These are phyloP conservation scores for Lophotis ruficrista DNA, from an alignment of 2,113 vertebrate species.

Conservation along the genomic window DNA sequence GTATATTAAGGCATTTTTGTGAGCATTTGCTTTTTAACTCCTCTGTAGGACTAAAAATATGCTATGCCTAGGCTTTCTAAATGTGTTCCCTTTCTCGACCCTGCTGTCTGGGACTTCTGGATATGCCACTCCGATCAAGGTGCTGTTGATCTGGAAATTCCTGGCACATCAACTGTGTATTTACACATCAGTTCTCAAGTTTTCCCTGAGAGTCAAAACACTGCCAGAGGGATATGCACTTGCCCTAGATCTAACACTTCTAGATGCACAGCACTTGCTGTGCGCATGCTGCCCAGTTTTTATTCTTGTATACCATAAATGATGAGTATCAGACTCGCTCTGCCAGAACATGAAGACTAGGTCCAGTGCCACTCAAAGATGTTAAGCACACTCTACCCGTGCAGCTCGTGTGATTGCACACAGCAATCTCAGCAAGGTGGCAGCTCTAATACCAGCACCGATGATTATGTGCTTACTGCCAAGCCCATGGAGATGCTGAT, in stretches of 20 bases:
- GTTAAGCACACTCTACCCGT: neutral
- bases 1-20: neutral
- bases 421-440: rapidly evolving
- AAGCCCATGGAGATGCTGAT: neutral
- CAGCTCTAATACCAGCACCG: neutral
- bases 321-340: neutral
- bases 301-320: neutral
- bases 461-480: neutral
- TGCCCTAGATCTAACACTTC: neutral
- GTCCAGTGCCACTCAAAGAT: neutral
- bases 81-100: neutral
- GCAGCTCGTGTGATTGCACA: neutral
- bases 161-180: neutral
- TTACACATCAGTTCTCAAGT: neutral
- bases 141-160: neutral
- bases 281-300: neutral
- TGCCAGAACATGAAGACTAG: neutral
- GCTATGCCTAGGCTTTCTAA: neutral
- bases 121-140: neutral
- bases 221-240: neutral
- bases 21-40: neutral
- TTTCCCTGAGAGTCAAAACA: neutral
- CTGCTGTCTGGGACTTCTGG: neutral
- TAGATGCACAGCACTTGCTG: neutral
- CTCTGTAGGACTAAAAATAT: neutral